Percentiles rank a stretch among this genome's conserved stretches.
These are phyloP conservation scores for Drosophila neotestacea DNA, from an alignment of 2,888 invertebrate genomes.

Conservation along the genomic window DNA sequence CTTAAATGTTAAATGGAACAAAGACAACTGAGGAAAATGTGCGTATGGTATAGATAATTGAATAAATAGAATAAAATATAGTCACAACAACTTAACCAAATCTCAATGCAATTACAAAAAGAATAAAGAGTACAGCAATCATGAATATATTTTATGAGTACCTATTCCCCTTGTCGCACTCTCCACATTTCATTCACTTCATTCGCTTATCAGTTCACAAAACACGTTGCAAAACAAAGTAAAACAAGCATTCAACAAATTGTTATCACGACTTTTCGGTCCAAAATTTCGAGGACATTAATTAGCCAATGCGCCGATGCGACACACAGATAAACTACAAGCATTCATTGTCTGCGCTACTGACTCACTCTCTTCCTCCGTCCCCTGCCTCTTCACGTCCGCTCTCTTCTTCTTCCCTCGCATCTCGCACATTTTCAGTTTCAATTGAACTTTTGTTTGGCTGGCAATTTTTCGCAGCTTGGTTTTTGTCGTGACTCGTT, in stretches of 20 bases:
- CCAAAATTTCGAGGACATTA: conserved; percentile 60
- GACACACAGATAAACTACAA: conserved; percentile 55
- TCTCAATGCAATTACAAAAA: too few species aligned
- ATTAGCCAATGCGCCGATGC: conserved; percentile 60
- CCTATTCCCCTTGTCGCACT: neutral
- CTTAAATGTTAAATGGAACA: too few species aligned
- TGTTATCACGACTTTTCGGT: conserved; percentile 52
- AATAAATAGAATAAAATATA: too few species aligned
- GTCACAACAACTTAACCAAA: neutral
- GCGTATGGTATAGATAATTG: too few species aligned
- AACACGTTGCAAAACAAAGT: conserved; percentile 30
- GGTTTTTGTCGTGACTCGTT: conserved; percentile 63
- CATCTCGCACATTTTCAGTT: conserved; percentile 43
- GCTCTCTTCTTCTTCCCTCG: too few species aligned
- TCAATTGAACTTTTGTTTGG: conserved; percentile 64
- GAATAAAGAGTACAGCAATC: neutral
- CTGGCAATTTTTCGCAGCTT: conserved; percentile 56
- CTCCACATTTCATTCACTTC: conserved; percentile 1
- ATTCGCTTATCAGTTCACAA: conserved; percentile 30
- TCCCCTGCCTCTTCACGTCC: neutral
- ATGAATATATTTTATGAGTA: neutral
- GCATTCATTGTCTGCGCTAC: conserved; percentile 53
- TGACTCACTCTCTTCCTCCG: neutral
- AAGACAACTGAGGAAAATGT: too few species aligned
- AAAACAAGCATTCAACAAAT: conserved; percentile 53